These are phyloP conservation scores for Leucophenga maculata DNA, from an alignment of 2,888 invertebrate genomes.

Conservation along the genomic window DNA sequence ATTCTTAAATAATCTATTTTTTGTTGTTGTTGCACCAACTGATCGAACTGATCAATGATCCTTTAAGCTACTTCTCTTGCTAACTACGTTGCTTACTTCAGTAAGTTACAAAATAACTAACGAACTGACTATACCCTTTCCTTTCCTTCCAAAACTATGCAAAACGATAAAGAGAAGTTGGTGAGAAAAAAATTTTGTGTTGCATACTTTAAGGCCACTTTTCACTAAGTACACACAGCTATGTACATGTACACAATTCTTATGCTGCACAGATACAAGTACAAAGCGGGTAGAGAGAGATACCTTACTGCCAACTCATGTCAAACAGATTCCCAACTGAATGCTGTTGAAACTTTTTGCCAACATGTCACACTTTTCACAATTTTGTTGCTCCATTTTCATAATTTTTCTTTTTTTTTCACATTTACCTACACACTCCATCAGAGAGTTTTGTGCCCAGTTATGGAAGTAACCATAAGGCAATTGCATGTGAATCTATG, in stretches of 20 bases:
- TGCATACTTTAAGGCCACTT: too few relatives aligned
- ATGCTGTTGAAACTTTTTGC: conserved; percentile 31
- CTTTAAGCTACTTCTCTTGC: too few relatives aligned
- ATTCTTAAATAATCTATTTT: too few relatives aligned
- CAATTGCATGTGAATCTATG: conserved; percentile 47
- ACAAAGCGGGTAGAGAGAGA: too few relatives aligned
- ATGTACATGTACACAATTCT: not conserved
- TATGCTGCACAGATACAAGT: not conserved
- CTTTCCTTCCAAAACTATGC: too few relatives aligned
- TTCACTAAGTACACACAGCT: not conserved
- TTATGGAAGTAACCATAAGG: conserved; percentile 67
- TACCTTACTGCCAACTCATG: conserved; percentile 8
- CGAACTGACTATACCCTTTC: too few relatives aligned
- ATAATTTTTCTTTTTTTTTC: not conserved
- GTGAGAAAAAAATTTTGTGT: too few relatives aligned
- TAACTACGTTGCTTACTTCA: too few relatives aligned
- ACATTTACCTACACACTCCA: conserved; percentile 33
- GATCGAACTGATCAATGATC: too few relatives aligned
- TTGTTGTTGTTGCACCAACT: too few relatives aligned
- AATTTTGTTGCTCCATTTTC: conserved; percentile 37
- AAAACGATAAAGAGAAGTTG: too few relatives aligned
- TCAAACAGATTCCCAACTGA: conserved; percentile 49
- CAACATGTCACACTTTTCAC: conserved; percentile 31
- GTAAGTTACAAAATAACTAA: too few relatives aligned
- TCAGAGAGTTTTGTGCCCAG: conserved; percentile 50